Base-by-base conservation (phyloP, 2,888 invertebrate genomes). In the Sepiola atlantica region DNA sequence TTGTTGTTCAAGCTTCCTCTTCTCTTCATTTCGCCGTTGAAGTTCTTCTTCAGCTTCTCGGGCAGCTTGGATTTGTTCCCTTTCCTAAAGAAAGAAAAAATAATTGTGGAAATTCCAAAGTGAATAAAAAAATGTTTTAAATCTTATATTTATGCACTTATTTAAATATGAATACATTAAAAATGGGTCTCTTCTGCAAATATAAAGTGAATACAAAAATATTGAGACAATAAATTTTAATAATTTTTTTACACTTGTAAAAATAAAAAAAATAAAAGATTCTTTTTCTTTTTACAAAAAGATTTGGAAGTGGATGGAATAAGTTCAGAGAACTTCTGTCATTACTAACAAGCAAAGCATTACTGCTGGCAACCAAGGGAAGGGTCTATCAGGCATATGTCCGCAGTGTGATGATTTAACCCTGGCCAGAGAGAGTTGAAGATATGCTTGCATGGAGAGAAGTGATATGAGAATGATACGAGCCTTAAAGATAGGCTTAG, bases 11-110 rank as follows among this genome's bases (percentile, higher is more conserved):
- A 32, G 35, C 54, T 20, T 28, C 28, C 97, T 97, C 61, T 97
- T 97, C 94, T 97, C 97, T 95, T 97, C 97, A n/a, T 45, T 32
- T 55, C 32, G 55, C 54, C 32, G 55, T 12, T 55, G 93, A 21
- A 93, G 14, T 93, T 93, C 96, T 97, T 97, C 97, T 95, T 98
- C 98, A 94, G 97, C 97, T n/a, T 98, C 98, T 55, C 97, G 96
- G 57, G 97, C 96, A 24, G 96, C 97, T 95, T 97, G 97, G 94
- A 96, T 93, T 94, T 96, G 96, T 94, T 97, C 96, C 92, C 96
- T 95, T 35, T 92, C 54, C 90, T 35, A 94, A 94, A 77, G 90
- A 28, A 35, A n/a, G 24, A 92, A 92, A 92, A 35, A 28, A 93
- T 61, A 32, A 24, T 6, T 24, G 55, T 93, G 91, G 24, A 91